phyloP scores from a whole-genome alignment of 2,797 vertebrate species.

The Setipinna tenuifilis region DNA sequence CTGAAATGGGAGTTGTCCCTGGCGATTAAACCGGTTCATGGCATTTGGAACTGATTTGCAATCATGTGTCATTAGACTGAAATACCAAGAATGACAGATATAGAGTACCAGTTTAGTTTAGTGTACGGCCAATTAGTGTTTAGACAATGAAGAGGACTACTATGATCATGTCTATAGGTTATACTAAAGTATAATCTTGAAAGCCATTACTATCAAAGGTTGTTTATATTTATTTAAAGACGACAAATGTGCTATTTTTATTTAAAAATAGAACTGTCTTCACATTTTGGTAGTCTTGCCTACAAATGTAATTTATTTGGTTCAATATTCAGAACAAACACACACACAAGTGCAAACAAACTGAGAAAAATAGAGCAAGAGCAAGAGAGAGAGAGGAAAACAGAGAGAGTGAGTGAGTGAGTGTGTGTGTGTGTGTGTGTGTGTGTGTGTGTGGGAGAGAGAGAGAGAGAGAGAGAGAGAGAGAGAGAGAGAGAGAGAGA shows the following conservation, averaged over 20 bases:
- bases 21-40: too few relatives aligned
- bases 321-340: neutral
- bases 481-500: conserved; percentile 1
- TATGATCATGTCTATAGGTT: neutral
- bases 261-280: neutral
- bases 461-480: neutral
- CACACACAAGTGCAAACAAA: neutral
- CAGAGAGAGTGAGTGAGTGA: neutral
- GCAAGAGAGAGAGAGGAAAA: neutral
- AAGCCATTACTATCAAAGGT: neutral
- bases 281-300: neutral
- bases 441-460: neutral
- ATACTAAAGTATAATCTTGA: neutral
- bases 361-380: neutral
- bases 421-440: neutral
- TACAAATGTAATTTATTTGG: neutral
- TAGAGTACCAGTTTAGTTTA: neutral
- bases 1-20: neutral
- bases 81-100: neutral
- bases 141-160: neutral
- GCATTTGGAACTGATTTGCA: too few relatives aligned
- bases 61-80: neutral
- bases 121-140: neutral
- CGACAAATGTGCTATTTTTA: neutral
- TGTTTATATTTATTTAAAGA: neutral